These are phyloP conservation scores for Oithona nana DNA, from an alignment of 2,888 invertebrate species.

Conservation along the genomic window DNA sequence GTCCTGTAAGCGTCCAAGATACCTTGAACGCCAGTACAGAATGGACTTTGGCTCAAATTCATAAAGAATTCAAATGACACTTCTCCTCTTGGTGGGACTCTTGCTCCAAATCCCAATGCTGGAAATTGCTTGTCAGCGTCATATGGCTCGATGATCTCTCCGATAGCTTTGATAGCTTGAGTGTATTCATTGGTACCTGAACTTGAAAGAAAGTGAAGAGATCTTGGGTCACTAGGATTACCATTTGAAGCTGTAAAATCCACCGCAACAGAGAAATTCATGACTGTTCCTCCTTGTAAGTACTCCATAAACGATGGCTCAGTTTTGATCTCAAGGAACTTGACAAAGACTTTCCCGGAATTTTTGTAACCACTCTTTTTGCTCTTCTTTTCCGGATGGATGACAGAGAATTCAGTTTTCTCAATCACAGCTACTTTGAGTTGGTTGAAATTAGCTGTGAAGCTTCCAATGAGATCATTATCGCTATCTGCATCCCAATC, in stretches of 20 bases:
- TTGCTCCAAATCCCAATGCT: conserved; percentile 31
- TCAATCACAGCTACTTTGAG: conserved; percentile 25
- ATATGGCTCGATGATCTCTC: conserved; percentile 28
- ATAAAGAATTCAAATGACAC: conserved; percentile 34
- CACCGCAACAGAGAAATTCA: conserved; percentile 26
- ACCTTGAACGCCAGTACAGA: conserved; percentile 29
- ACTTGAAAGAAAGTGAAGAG: conserved; percentile 29
- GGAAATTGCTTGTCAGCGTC: conserved; percentile 29
- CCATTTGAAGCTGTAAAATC: conserved; percentile 27
- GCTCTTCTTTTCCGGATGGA: conserved; percentile 30
- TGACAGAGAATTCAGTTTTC: conserved; percentile 25
- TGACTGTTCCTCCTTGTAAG: conserved; percentile 29
- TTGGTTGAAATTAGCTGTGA: conserved; percentile 27
- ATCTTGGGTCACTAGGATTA: conserved; percentile 23
- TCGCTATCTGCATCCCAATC: conserved; percentile 32
- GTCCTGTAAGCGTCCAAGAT: conserved; percentile 32
- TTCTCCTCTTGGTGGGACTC: conserved; percentile 31
- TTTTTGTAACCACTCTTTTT: conserved; percentile 32
- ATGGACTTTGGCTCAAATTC: conserved; percentile 28
- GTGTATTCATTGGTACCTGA: conserved; percentile 32
- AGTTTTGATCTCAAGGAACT: conserved; percentile 21
- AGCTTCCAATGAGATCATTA: conserved; percentile 31
- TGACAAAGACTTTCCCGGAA: conserved; percentile 32
- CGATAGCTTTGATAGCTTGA: conserved; percentile 30
- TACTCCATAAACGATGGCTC: conserved; percentile 31